Percentiles rank a stretch among this genome's conserved stretches.
phyloP scores from a whole-genome alignment of 2,797 vertebrate species.

The Florisuga fusca region DNA sequence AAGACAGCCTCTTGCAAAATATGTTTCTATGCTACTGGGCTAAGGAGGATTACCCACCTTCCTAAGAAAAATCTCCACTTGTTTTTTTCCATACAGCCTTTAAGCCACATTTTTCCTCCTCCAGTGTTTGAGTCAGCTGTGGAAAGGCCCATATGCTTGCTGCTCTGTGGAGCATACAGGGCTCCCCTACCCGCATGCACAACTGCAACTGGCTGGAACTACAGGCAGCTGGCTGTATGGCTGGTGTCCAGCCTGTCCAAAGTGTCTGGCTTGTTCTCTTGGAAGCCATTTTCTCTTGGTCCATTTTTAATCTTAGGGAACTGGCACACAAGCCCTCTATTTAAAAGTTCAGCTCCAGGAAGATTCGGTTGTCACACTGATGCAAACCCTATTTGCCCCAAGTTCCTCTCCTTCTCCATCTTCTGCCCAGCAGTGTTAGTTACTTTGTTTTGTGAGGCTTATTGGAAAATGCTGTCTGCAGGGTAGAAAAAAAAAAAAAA shows the following conservation, averaged over 20 bases:
- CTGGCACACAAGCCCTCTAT: conserved; percentile 25
- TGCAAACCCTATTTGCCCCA: not conserved
- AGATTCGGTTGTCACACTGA: not conserved
- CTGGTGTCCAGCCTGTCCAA: conserved; percentile 45
- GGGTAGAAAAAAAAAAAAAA: not conserved
- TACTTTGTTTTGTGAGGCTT: not conserved
- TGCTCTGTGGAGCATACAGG: not conserved
- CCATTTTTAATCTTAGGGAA: conserved; percentile 43
- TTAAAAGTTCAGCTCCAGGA: conserved; percentile 27
- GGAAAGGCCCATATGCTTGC: not conserved
- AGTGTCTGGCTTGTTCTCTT: conserved; percentile 40
- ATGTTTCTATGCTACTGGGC: not conserved
- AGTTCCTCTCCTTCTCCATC: not conserved
- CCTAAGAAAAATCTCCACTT: not conserved
- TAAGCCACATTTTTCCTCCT: not conserved
- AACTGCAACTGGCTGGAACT: conserved; percentile 35
- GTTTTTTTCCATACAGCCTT: not conserved
- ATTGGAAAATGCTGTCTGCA: not conserved
- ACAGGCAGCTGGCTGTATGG: conserved; percentile 40
- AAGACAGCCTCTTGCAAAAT: not conserved
- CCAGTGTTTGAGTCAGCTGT: not conserved
- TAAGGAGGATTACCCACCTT: not conserved
- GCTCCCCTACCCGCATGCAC: not conserved
- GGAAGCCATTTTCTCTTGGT: conserved; percentile 48
- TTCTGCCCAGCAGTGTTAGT: not conserved